Evolutionary conservation across 2,113 vertebrate species (phyloP), one percentile per base, ranked within the genome.

Genomic region (Thalassoma bifasciatum): DNA sequence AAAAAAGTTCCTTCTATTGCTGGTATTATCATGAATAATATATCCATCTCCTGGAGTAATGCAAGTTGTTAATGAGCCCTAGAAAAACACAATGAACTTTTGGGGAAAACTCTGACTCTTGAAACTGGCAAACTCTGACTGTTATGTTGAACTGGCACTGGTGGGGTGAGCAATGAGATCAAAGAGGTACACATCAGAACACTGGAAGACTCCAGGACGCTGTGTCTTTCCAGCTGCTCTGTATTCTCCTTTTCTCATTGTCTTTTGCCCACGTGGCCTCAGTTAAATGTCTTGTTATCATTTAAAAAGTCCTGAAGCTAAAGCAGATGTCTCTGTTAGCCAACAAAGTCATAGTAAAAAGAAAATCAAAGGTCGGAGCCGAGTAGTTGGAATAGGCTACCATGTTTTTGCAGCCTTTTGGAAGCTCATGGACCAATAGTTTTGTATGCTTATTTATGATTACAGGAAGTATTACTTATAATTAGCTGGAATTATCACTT

Each of bases 161-260:
- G 87, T 75, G 50, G 36, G 66, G 69, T 79, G 76, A 71, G 70
- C 64, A 76, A 72, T 51, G 69, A 82, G 85, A 84, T 89, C 77
- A 86, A 87, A 83, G 77, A 77, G 40, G 37, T 44, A 59, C 50
- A 82, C 81, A 80, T 86, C 62, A 82, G 77, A 83, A 81, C 42
- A 24, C 59, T 70, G 47, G 59, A 81, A 81, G 61, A 73, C 53
- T 71, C 56, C 21, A 52, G 50, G 59, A 73, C 34, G 51, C 51
- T 23, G 47, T 38, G 23, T 73, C 62, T 75, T 63, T 73, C 63
- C 68, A 75, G 59, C 75, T 63, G 26, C 56, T n/a, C 9, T 26
- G 2, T 14, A 4, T 49, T 58, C 19, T 49, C 19, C 44, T 46
- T 30, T 67, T 51, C 46, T 69, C 59, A 66, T 81, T 79, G 83